A percentile compares a stretch with the other conserved stretches of the same genome.
These are phyloP conservation scores for Hirudinaria manillensis DNA, from an alignment of 2,888 invertebrate genomes.

Conservation along the genomic window DNA sequence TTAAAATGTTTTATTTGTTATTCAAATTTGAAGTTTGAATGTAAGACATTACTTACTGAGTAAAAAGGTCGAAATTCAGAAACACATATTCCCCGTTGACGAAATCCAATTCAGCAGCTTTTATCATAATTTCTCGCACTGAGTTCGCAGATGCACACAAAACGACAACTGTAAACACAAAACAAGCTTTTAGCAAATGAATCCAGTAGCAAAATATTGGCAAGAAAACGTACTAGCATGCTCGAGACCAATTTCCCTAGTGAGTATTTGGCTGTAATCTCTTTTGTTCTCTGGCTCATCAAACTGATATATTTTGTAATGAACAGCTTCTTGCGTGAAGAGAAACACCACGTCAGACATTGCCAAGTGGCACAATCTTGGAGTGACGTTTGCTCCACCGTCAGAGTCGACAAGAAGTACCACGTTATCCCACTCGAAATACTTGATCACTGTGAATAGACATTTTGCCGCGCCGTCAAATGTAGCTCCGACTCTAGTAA, in stretches of 20 bases:
- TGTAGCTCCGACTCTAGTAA: constrained; percentile 59
- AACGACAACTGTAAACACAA: constrained; percentile 72
- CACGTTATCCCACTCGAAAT: constrained; percentile 29
- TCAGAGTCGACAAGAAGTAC: constrained; percentile 30
- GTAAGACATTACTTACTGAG: constrained; percentile 65
- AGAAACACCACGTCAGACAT: constrained; percentile 35
- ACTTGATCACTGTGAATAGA: constrained; percentile 18
- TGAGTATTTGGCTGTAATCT: constrained; percentile 30
- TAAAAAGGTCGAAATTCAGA: constrained; percentile 92
- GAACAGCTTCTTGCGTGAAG: constrained; percentile 25
- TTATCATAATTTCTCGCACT: constrained; percentile 83
- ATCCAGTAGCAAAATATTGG: neutral
- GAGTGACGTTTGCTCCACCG: constrained; percentile 31
- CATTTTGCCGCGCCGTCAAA: constrained; percentile 36
- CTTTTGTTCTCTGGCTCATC: constrained; percentile 15
- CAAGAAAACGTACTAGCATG: constrained; percentile 35
- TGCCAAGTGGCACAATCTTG: constrained; percentile 37
- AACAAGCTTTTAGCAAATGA: neutral
- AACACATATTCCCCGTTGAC: constrained; percentile 59
- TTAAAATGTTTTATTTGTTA: neutral
- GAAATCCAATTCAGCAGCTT: constrained; percentile 90
- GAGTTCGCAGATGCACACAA: constrained; percentile 84
- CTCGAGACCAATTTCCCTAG: constrained; percentile 35
- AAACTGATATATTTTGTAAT: constrained; percentile 29
- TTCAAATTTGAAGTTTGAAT: neutral